Percentiles rank a stretch among this genome's conserved stretches.
Evolutionary conservation across 2,797 vertebrate genomes (phyloP).

Genomic region (Urocyon cinereoargenteus): DNA sequence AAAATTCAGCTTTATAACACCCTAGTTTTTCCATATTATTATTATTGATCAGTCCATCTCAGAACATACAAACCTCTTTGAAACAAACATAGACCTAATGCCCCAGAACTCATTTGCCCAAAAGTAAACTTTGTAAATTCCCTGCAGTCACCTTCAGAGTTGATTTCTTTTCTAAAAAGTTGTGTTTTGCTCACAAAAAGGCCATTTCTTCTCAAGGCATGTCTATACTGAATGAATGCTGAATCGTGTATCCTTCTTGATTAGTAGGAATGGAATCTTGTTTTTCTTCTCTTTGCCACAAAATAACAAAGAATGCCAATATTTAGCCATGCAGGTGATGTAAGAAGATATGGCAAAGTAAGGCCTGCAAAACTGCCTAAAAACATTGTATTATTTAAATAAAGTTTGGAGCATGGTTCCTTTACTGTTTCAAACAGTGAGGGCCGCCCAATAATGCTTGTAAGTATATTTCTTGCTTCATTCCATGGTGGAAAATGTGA

Average conservation of each 20-base stretch:
- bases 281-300: background rate
- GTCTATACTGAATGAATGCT: background rate
- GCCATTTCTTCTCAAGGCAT: constrained; percentile 43
- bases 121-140: constrained; percentile 40
- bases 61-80: constrained; percentile 33
- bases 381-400: background rate
- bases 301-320: constrained; percentile 31
- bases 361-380: background rate
- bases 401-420: background rate
- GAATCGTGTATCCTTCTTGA: background rate
- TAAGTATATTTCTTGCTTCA: background rate
- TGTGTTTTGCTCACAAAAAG: constrained; percentile 53
- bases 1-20: constrained; percentile 59
- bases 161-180: background rate
- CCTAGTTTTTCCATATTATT: constrained; percentile 35
- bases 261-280: background rate
- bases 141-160: constrained; percentile 51
- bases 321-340: background rate
- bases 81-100: constrained; percentile 49
- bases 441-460: background rate
- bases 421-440: background rate
- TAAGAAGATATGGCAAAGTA: background rate
- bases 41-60: constrained; percentile 15
- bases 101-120: constrained; percentile 23
- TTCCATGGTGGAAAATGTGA: background rate